Evolutionary conservation across 2,797 vertebrate species (phyloP), one percentile per base, ranked within the genome.

Genomic region (Parotocinclus haroldoi): DNA sequence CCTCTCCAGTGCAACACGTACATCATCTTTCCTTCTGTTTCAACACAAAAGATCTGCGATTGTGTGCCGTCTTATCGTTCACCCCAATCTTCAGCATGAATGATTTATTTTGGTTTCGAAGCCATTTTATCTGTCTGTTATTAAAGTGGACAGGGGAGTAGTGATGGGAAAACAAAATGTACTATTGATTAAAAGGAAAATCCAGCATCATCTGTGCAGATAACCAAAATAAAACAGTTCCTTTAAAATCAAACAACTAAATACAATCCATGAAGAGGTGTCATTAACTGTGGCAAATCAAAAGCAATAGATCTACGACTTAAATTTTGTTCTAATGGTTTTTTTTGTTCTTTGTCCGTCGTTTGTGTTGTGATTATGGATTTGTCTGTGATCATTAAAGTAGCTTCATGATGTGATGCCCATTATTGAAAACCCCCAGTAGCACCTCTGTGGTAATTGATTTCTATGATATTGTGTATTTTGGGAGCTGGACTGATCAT

Each of bases 1-100:
- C 7, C 59, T 64, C 61, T 56, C 19, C 60, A 65, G 39, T 7
- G 18, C 61, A 51, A 65, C 49, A 58, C 66, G 40, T 18, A 63
- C 42, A 27, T 27, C 27, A 2, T 12, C 45, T 17, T 71, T 12
- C 57, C 18, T 66, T 59, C 48, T 63, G 46, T 17, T 70, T 12
- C n/a, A 40, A 63, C 51, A 55, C 50, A 49, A 60, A 27, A 51
- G 49, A 45, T 17, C 48, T 4, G 9, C 55, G 55, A 40, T 19
- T 45, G 53, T 52, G 12, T 36, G 12, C 13, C 27, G 44, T 36
- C 27, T 3, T 50, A 57, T 52, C 50, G 48, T 18, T 55, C 19
- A 12, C 27, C 42, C 9, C 14, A 51, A 44, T 36, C 3, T 49
- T 9, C 11, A 7, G 11, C 17, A 27, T 9, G 36, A 27, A 27